Percentiles rank a stretch among this genome's conserved stretches.
Evolutionary conservation across 37 sponge, comb jelly and placozoan genomes (phyloP).

Genomic region (Crambe crambe): DNA sequence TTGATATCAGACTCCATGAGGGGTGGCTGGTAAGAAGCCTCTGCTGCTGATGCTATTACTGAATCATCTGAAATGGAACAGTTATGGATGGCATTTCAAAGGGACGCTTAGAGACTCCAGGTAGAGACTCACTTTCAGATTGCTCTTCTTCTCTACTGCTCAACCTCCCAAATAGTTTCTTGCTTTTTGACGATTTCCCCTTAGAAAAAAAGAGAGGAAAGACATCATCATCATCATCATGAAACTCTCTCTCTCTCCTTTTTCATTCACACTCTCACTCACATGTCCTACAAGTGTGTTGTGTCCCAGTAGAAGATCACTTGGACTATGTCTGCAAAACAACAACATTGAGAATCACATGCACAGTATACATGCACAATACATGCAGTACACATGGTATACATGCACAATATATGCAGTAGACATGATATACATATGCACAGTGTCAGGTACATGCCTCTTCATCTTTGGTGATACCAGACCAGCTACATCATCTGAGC

Average conservation of each 20-base stretch:
- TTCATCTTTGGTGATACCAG: conserved; percentile 54
- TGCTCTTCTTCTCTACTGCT: background rate
- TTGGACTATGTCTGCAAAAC: background rate
- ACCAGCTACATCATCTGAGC: conserved; percentile 49
- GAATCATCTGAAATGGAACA: no score
- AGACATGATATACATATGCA: background rate
- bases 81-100: background rate
- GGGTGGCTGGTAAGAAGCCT: conserved; percentile 7
- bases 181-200: conserved; percentile 15
- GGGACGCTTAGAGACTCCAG: background rate
- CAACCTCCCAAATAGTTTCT: conserved; percentile 41
- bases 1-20: conserved; percentile 28
- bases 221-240: background rate
- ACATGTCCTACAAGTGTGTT: no score
- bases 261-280: no score
- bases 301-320: conserved; percentile 1
- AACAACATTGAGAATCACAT: background rate
- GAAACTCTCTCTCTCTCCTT: no score
- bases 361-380: no score
- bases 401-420: no score
- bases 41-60: background rate
- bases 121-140: conserved; percentile 8
- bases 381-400: no score
- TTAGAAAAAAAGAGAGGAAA: background rate
- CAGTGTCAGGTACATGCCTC: background rate